Conservation (phyloP, 2,113 vertebrate genomes). For the Cathartes aura region DNA sequence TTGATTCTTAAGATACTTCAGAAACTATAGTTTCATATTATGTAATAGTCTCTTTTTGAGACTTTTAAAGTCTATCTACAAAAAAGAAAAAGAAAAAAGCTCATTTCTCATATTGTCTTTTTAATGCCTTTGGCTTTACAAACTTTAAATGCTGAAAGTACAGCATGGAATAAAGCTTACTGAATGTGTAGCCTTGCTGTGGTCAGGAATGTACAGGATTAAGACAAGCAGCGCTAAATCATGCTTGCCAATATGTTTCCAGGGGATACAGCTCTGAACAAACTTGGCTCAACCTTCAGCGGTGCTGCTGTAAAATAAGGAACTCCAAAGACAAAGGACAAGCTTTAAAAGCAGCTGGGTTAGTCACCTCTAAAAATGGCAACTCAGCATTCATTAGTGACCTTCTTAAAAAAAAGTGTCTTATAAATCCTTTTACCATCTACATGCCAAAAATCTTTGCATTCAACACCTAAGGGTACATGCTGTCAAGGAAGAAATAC, state of each 20-base stretch:
- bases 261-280: slow-evolving; percentile 43
- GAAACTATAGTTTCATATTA: background rate
- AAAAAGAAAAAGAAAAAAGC: background rate
- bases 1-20: background rate
- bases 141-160: background rate
- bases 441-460: background rate
- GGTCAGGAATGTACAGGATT: slow-evolving; percentile 56
- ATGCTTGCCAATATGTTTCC: slow-evolving; percentile 20
- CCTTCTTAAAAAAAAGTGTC: background rate
- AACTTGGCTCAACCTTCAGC: slow-evolving; percentile 36
- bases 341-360: background rate
- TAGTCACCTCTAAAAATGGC: background rate
- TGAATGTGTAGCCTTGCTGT: background rate
- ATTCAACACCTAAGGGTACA: background rate
- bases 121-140: background rate
- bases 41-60: background rate
- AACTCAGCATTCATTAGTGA: background rate
- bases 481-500: background rate
- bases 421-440: background rate
- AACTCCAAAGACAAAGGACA: background rate
- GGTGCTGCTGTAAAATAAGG: background rate
- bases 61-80: background rate
- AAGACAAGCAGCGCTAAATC: slow-evolving; percentile 19
- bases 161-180: background rate
- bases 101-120: background rate